Conservation (phyloP, 2,797 vertebrate species). For the Distichodus sexfasciatus region DNA sequence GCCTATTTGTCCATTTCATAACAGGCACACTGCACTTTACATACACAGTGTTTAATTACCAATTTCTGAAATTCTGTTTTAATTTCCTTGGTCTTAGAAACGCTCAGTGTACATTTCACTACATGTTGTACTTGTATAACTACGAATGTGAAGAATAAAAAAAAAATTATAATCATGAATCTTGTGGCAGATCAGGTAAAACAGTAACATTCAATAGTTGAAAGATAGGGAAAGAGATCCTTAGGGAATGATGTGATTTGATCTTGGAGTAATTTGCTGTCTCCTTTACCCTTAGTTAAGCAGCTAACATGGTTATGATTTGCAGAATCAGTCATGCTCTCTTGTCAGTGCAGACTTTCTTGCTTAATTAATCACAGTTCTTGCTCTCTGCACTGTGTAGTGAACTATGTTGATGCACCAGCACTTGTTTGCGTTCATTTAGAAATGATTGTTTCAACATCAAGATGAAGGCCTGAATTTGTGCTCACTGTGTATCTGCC, state of each 20-base stretch:
- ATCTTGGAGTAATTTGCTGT: neutral
- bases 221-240: neutral
- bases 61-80: too few species aligned
- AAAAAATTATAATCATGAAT: too few species aligned
- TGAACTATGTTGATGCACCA: slow-evolving; percentile 34
- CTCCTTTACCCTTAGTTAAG: slow-evolving; percentile 19
- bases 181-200: too few species aligned
- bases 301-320: slow-evolving; percentile 28
- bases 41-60: too few species aligned
- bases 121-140: too few species aligned
- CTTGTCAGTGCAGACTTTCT: slow-evolving; percentile 19
- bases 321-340: slow-evolving; percentile 22
- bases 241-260: neutral
- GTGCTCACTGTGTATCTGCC: neutral
- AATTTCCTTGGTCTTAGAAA: too few species aligned
- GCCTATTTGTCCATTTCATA: too few species aligned
- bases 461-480: slow-evolving; percentile 56
- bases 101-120: too few species aligned
- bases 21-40: too few species aligned
- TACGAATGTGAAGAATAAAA: too few species aligned
- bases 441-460: slow-evolving; percentile 67
- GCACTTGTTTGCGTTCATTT: slow-evolving; percentile 69
- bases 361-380: slow-evolving; percentile 27
- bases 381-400: slow-evolving; percentile 9
- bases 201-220: neutral